Evolutionary conservation across 2,888 invertebrate species (phyloP), one percentile per base, ranked within the genome.

Genomic region (Patella caerulea): DNA sequence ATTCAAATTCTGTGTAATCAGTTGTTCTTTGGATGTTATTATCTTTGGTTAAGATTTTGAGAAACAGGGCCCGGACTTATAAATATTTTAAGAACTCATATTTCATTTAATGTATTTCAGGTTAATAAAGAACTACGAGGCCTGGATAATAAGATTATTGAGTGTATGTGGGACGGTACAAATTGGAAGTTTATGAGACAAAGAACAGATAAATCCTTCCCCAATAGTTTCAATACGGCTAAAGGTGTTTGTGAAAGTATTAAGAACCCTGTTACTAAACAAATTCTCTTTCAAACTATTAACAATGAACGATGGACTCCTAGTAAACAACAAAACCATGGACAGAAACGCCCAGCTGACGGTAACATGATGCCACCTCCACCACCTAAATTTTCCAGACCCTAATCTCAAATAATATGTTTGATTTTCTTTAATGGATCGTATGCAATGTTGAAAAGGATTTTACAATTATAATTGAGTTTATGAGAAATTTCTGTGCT

Each of bases 181-280:
- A 93, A 94, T 83, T 99, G 99, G 99, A 94, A 95, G 75, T 98
- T 96, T 90, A 96, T 99, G 96, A 94, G 99, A 78, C 96, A 98
- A 91, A 93, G 99, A 83, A 97, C 96, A 0, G 99, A 99, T 92
- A 99, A 99, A 92, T 96, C 97, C 0, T 96, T 94, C 92, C 98
- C 99, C 0, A 99, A 99, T 92, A 95, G 96, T 83, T 95, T 92
- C 84, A 94, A 93, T 11, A 99, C 99, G 14, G 98, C 98, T 3
- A 90, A 85, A 95, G 96, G 96, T 84, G 98, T 98, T 65, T 94
- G 94, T 87, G 94, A 95, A 76, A 96, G 96, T 90, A 98, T 98
- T 89, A 91, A 91, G 65, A 92, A 95, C 85, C 98, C 98, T 0
- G 95, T 98, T 2, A 97, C 97, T 0, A 95, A 95, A 91, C 95